Evolutionary conservation across 1,140 invertebrate genomes (phyloP).

Genomic region (Lasaia peninsularis): DNA sequence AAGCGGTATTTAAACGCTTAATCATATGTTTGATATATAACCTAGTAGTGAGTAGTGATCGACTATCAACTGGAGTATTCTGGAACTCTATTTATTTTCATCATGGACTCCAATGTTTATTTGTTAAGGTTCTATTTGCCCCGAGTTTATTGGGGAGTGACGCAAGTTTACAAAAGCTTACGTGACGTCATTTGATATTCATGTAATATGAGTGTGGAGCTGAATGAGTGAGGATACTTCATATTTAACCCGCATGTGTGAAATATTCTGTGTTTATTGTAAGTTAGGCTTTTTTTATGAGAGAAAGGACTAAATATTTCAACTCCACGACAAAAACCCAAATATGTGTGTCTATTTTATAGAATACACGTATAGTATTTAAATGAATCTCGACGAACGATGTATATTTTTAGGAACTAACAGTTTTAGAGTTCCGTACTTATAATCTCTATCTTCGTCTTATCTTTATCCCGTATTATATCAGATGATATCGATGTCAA

Average conservation of each 20-base stretch:
- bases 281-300: no score
- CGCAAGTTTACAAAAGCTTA: conserved; percentile 10
- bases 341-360: no score
- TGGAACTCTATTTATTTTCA: conserved; percentile 6
- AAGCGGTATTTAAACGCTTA: no score
- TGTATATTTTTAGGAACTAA: no score
- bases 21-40: background rate
- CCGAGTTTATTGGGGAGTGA: conserved; percentile 2
- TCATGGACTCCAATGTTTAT: conserved; percentile 8
- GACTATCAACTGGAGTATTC: background rate
- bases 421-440: no score
- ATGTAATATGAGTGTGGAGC: background rate
- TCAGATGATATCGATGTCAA: no score
- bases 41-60: background rate
- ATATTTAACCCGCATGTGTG: background rate
- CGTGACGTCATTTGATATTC: conserved; percentile 10
- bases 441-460: no score
- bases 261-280: background rate
- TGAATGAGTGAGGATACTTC: background rate
- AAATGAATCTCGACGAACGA: no score
- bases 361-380: no score
- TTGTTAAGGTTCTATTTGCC: conserved; percentile 9
- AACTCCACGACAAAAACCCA: no score
- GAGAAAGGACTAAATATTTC: no score
- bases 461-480: no score